Evolutionary conservation across 2,797 vertebrate genomes (phyloP).

Genomic region (Paedocypris micromegethes): DNA sequence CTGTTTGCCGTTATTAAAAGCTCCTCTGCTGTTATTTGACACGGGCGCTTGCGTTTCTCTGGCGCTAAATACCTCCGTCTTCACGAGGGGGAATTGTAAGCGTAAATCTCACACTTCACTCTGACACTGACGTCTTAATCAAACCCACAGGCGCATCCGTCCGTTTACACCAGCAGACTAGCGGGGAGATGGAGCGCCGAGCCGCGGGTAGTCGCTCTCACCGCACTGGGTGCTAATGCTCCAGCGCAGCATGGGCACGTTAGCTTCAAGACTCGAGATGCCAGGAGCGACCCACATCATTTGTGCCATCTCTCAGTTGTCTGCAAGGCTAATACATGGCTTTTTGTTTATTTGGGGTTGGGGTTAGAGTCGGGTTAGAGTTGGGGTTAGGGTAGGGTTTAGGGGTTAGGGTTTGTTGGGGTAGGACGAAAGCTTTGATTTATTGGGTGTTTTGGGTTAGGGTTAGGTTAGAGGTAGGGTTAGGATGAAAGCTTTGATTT

Average conservation of each 20-base stretch:
- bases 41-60: slow-evolving; percentile 4
- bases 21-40: slow-evolving; percentile 27
- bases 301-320: not conserved
- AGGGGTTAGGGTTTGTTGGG: too few species aligned
- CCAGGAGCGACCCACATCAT: not conserved
- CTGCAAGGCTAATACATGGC: not conserved
- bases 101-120: slow-evolving; percentile 24
- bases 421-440: too few species aligned
- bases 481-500: too few species aligned
- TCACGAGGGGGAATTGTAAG: not conserved
- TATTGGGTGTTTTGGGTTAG: too few species aligned
- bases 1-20: slow-evolving; percentile 19
- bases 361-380: too few species aligned
- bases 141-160: slow-evolving; percentile 48
- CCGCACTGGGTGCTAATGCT: not conserved
- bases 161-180: slow-evolving; percentile 7
- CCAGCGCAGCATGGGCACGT: too few species aligned
- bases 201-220: slow-evolving; percentile 42
- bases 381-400: too few species aligned
- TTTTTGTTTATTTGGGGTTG: too few species aligned
- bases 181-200: slow-evolving; percentile 31
- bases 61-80: not conserved
- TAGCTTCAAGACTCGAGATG: not conserved
- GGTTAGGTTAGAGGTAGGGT: too few species aligned
- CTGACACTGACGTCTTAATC: slow-evolving; percentile 54